Percentiles rank a stretch among this genome's conserved stretches.
Evolutionary conservation across 2,797 vertebrate genomes (phyloP).

Genomic region (Danio tinwini): DNA sequence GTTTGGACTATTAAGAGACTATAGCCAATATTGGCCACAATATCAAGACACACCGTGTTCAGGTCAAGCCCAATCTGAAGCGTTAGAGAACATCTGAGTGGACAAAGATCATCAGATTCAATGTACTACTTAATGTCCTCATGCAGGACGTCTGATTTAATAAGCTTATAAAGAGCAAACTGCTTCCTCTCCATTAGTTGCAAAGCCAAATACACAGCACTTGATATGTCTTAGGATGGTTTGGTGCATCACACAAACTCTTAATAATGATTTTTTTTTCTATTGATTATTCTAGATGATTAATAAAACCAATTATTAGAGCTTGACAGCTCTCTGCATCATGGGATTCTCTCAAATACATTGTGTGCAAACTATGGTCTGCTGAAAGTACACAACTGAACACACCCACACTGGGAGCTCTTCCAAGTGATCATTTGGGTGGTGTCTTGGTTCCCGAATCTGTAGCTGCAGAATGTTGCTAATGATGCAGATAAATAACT

Average conservation of each 20-base stretch:
- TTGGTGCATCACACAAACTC: not conserved
- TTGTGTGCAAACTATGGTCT: not conserved
- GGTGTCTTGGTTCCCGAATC: slow-evolving; percentile 27
- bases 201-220: not conserved
- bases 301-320: not conserved
- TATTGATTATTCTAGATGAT: no score
- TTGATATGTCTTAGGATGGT: not conserved
- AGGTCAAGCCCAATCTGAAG: not conserved
- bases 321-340: not conserved
- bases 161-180: slow-evolving; percentile 8
- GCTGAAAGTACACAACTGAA: not conserved
- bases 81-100: slow-evolving; percentile 12
- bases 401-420: slow-evolving; percentile 13
- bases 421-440: slow-evolving; percentile 6
- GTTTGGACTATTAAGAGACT: slow-evolving; percentile 9
- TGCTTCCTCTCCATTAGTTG: not conserved
- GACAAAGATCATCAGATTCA: slow-evolving; percentile 42
- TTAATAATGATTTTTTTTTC: no score
- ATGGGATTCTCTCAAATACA: not conserved
- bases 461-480: slow-evolving; percentile 37
- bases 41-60: not conserved
- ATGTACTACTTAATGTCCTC: slow-evolving; percentile 28
- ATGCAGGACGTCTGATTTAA: slow-evolving; percentile 44
- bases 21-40: not conserved
- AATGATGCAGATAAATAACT: slow-evolving; percentile 36